Conservation (phyloP, 2,888 invertebrate genomes). For the Drosophila quinaria region DNA sequence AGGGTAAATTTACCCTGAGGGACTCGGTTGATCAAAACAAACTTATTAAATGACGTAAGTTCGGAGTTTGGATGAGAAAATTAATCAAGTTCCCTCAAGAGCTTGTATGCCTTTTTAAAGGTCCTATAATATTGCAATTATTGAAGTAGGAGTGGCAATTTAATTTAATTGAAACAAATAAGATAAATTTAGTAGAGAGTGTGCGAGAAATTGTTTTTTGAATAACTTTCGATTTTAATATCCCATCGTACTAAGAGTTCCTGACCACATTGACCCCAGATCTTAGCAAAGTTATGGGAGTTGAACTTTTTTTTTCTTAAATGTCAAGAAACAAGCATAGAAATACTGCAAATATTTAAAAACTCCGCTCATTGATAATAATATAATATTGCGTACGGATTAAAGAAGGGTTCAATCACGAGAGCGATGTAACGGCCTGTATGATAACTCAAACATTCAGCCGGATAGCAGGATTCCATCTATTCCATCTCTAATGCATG, state of each 20-base stretch:
- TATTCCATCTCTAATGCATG: constrained; percentile 62
- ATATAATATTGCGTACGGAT: background rate
- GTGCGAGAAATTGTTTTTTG: no score
- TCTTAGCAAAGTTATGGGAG: no score
- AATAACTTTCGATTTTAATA: no score
- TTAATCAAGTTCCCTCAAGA: background rate
- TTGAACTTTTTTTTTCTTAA: no score
- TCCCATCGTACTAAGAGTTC: no score
- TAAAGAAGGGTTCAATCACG: constrained; percentile 52
- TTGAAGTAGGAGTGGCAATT: background rate
- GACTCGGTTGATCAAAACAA: background rate
- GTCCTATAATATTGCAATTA: background rate
- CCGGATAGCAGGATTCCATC: constrained; percentile 8
- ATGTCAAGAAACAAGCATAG: no score
- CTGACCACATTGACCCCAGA: no score
- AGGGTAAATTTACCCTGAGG: no score
- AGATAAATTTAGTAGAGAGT: no score
- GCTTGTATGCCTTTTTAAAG: background rate
- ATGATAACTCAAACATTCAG: constrained; percentile 1
- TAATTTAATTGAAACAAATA: no score
- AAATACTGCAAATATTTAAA: no score
- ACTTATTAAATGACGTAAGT: background rate
- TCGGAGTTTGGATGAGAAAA: background rate
- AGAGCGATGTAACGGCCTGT: constrained; percentile 32
- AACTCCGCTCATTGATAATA: background rate